These are phyloP conservation scores for Chydorus sphaericus DNA, from an alignment of 2,888 invertebrate genomes.

Conservation along the genomic window DNA sequence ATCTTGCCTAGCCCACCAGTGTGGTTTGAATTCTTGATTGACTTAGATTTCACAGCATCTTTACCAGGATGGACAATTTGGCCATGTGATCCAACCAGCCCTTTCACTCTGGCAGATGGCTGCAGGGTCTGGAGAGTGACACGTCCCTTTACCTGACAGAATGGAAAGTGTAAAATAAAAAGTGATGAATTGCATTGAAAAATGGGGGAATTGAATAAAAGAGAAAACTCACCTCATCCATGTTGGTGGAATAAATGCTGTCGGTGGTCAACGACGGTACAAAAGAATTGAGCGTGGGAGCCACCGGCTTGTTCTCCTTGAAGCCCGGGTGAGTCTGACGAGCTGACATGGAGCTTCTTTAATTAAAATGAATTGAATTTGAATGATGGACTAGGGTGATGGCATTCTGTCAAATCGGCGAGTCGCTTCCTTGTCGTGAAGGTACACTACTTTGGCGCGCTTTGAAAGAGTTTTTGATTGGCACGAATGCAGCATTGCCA, in stretches of 20 bases:
- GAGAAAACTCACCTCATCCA: background rate
- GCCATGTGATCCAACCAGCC: background rate
- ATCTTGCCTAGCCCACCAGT: background rate
- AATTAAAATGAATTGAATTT: too few relatives aligned
- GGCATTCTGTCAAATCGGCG: too few relatives aligned
- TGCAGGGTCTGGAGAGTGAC: slow-evolving; percentile 6
- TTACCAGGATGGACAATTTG: slow-evolving; percentile 6
- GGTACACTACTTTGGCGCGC: too few relatives aligned
- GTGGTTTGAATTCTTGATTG: too few relatives aligned
- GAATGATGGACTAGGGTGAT: too few relatives aligned
- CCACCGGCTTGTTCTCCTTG: too few relatives aligned
- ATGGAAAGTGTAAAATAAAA: background rate
- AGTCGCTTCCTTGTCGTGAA: too few relatives aligned
- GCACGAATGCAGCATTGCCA: too few relatives aligned
- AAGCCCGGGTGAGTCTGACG: too few relatives aligned
- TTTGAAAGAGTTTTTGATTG: too few relatives aligned
- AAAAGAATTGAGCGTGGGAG: too few relatives aligned
- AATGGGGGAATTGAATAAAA: background rate
- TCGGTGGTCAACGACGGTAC: background rate
- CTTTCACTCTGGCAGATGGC: slow-evolving; percentile 3
- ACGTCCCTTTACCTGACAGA: background rate
- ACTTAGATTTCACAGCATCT: background rate
- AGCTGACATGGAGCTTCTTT: too few relatives aligned
- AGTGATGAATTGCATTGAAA: background rate
- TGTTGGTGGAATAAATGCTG: background rate